phyloP scores from a whole-genome alignment of 2,888 invertebrate species.

The Fragum whitleyi region DNA sequence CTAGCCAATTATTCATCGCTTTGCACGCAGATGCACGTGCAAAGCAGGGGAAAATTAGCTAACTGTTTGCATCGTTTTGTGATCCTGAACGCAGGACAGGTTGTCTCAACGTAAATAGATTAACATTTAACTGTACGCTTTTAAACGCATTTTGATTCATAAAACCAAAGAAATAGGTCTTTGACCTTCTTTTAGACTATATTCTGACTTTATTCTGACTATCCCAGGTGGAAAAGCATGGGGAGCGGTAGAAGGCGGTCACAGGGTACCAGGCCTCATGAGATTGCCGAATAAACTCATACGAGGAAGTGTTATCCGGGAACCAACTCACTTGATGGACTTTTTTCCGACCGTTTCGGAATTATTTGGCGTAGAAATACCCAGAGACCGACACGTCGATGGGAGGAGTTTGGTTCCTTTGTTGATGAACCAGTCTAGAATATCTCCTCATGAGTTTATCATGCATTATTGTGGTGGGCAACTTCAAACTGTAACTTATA shows the following conservation, averaged over 20 bases:
- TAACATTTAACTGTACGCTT: too few relatives aligned
- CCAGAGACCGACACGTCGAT: conserved; percentile 76
- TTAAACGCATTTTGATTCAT: too few relatives aligned
- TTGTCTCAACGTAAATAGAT: too few relatives aligned
- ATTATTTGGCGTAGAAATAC: conserved; percentile 65
- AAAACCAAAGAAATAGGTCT: too few relatives aligned
- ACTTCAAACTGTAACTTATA: conserved; percentile 75
- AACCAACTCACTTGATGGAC: conserved; percentile 81
- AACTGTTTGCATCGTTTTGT: too few relatives aligned
- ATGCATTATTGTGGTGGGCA: conserved; percentile 83
- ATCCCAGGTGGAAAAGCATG: conserved; percentile 82
- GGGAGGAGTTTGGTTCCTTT: conserved; percentile 80
- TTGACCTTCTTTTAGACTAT: too few relatives aligned
- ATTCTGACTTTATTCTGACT: too few relatives aligned
- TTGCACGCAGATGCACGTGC: too few relatives aligned
- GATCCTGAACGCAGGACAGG: too few relatives aligned
- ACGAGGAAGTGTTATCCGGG: background rate
- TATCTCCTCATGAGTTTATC: conserved; percentile 77
- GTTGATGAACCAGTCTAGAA: conserved; percentile 58
- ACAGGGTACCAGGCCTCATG: conserved; percentile 80
- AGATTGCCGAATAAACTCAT: conserved; percentile 21
- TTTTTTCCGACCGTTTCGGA: conserved; percentile 81
- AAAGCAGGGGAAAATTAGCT: too few relatives aligned
- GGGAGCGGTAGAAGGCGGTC: conserved; percentile 82
- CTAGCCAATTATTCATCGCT: too few relatives aligned